phyloP scores from a whole-genome alignment of 2,113 vertebrate genomes.

The Nerophis lumbriciformis region DNA sequence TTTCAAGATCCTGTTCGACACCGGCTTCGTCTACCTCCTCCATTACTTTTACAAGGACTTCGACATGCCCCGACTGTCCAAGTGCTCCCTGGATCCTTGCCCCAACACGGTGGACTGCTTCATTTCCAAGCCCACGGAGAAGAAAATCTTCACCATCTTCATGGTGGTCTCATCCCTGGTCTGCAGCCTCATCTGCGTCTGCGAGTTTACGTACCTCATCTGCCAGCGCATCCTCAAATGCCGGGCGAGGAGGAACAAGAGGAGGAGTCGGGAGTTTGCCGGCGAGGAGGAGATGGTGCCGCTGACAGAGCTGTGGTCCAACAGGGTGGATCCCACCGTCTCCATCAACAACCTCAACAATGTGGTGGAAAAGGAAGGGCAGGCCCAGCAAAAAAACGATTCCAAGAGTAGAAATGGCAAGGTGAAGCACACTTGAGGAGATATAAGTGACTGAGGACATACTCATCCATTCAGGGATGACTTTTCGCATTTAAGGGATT shows the following conservation, averaged over 20 bases:
- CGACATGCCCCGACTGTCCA: slow-evolving; percentile 76
- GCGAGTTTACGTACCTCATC: slow-evolving; percentile 83
- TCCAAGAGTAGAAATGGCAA: background rate
- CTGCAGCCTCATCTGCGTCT: slow-evolving; percentile 81
- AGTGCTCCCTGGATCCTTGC: slow-evolving; percentile 79
- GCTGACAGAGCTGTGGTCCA: slow-evolving; percentile 24
- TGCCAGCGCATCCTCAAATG: slow-evolving; percentile 70
- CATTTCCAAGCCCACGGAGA: slow-evolving; percentile 85
- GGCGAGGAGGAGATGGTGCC: slow-evolving; percentile 25
- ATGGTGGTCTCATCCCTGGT: slow-evolving; percentile 78
- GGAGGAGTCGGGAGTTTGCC: background rate
- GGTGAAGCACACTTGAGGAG: background rate
- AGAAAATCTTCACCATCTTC: slow-evolving; percentile 91
- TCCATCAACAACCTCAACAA: slow-evolving; percentile 54
- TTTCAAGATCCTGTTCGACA: slow-evolving; percentile 79
- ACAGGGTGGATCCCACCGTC: slow-evolving; percentile 45
- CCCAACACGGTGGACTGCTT: slow-evolving; percentile 88
- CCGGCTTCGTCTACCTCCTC: slow-evolving; percentile 82
- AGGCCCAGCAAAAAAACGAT: background rate
- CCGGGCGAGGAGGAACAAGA: background rate
- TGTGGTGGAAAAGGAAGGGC: slow-evolving; percentile 13
- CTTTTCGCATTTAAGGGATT: too few relatives aligned
- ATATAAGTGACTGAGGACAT: background rate
- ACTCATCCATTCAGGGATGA: slow-evolving; percentile 1
- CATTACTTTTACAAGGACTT: slow-evolving; percentile 76